Evolutionary conservation across 2,113 vertebrate genomes (phyloP), one percentile per base, ranked within the genome.

Genomic region (Danionella cerebrum): DNA sequence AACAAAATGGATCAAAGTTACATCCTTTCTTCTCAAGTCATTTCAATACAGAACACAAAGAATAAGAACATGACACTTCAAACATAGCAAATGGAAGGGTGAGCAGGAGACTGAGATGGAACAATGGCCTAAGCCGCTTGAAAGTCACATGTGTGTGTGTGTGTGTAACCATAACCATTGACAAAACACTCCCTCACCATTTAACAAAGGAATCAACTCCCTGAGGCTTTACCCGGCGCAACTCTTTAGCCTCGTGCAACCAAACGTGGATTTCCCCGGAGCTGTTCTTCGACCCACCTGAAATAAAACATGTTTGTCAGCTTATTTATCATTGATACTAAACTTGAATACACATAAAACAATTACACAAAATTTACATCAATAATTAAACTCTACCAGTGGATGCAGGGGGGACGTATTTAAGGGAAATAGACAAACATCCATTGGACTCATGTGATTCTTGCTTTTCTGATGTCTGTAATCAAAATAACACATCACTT

Each of bases 151-250:
- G n/a, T n/a, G n/a, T n/a, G n/a, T n/a, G n/a, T n/a, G n/a, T n/a
- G n/a, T n/a, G n/a, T n/a, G n/a, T n/a, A n/a, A n/a, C 54, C 12
- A 35, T 58, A 36, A 29, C 66, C 22, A 16, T 35, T 10, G 42
- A 47, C 24, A n/a, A 33, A 33, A 3, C 27, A 38, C 66, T 29
- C 42, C 76, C 72, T 77, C 44, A 73, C 57, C 64, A 77, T 53
- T 79, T 77, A 8, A 75, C 70, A 75, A 86, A 79, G 39, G 48
- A 68, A 68, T 83, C 65, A 58, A 78, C 65, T 31, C 67, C 75
- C 12, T 58, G 78, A 6, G 14, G 6, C 71, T 80, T 81, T 33
- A 77, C 33, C 9, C 52, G 45, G 24, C 69, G 48, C 21, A 75
- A 63, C 19, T 75, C 33, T 24, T 27, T 74, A 1, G 69, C 76